Conservation (phyloP, 1,140 invertebrate species). For the Tetramorium simillimum region DNA sequence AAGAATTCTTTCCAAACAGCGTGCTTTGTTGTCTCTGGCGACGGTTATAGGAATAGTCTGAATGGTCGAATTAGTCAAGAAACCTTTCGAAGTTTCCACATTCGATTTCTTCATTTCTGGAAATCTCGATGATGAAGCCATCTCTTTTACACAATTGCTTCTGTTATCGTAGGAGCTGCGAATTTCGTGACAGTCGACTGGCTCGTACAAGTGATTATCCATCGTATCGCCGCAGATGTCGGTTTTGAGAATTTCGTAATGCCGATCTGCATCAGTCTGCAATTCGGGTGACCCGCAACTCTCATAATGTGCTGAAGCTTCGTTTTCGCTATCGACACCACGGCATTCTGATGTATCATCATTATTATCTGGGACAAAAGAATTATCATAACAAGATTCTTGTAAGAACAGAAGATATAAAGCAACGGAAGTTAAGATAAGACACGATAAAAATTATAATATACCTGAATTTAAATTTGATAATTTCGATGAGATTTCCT, state of each 20-base stretch:
- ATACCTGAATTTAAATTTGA: slow-evolving; percentile 37
- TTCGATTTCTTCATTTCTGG: neutral
- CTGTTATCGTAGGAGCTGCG: neutral
- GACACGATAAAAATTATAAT: neutral
- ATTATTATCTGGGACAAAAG: neutral
- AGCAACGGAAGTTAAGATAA: neutral
- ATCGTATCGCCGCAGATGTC: slow-evolving; percentile 12
- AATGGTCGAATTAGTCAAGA: slow-evolving; percentile 31
- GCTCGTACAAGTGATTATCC: slow-evolving; percentile 29
- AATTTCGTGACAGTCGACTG: slow-evolving; percentile 2
- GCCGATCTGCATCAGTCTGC: slow-evolving; percentile 29
- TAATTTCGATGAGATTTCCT: neutral
- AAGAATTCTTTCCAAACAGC: slow-evolving; percentile 71
- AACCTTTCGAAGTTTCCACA: neutral
- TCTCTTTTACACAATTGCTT: neutral
- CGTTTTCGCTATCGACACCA: neutral
- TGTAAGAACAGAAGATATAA: neutral
- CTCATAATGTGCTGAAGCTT: slow-evolving; percentile 19
- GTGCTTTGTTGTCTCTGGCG: slow-evolving; percentile 46
- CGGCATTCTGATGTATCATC: neutral
- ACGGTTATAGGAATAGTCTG: slow-evolving; percentile 61
- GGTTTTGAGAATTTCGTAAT: slow-evolving; percentile 46
- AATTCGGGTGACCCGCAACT: slow-evolving; percentile 27
- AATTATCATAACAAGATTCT: neutral
- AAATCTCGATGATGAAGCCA: neutral